phyloP scores from a whole-genome alignment of 1,140 invertebrate species.

The Procambarus clarkii region DNA sequence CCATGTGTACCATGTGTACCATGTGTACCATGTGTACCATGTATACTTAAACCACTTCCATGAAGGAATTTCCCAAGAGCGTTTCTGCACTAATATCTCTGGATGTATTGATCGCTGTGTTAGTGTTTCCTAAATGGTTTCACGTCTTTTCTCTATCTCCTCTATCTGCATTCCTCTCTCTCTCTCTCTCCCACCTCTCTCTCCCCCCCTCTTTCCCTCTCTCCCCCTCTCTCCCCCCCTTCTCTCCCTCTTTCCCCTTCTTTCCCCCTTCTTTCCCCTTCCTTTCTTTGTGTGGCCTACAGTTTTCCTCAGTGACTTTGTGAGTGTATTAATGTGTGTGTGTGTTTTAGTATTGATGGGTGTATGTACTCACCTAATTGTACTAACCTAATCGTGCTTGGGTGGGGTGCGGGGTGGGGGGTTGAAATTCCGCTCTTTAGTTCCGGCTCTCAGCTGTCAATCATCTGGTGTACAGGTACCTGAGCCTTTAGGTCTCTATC shows the following conservation, averaged over 20 bases:
- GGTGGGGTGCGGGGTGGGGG: too few species aligned
- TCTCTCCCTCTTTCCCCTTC: too few species aligned
- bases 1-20: too few species aligned
- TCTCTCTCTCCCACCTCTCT: not conserved
- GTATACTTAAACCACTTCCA: constrained; percentile 1
- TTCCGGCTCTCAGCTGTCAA: too few species aligned
- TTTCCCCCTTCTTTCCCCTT: not conserved
- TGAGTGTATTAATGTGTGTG: not conserved
- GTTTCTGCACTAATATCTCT: constrained; percentile 40
- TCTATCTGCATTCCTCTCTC: not conserved
- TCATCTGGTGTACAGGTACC: too few species aligned
- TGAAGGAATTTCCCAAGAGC: constrained; percentile 23
- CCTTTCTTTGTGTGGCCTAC: not conserved
- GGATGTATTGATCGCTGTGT: constrained; percentile 31
- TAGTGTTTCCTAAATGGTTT: constrained; percentile 34
- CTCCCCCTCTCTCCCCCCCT: too few species aligned
- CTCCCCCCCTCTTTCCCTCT: too few species aligned
- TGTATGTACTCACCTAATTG: not conserved
- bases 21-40: not conserved
- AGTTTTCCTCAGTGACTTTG: not conserved
- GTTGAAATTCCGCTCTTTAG: too few species aligned
- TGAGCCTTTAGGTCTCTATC: too few species aligned
- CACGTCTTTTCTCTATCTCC: not conserved
- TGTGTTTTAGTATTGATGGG: not conserved
- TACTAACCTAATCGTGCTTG: too few species aligned